Evolutionary conservation across 2,888 invertebrate genomes (phyloP), one percentile per base, ranked within the genome.

Genomic region (Drosophila atroscutellata): DNA sequence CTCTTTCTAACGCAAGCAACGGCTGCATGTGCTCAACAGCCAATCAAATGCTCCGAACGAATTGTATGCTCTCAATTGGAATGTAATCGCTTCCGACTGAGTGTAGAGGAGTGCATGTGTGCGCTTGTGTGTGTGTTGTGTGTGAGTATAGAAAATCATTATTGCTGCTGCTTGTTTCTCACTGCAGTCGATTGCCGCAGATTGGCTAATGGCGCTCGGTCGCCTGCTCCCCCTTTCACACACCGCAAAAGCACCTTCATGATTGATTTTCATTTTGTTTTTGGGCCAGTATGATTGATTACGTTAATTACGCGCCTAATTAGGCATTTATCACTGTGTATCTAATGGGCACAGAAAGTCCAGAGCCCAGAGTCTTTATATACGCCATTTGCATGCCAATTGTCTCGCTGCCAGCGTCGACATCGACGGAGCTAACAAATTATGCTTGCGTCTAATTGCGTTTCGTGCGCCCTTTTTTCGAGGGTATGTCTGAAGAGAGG

Each of bases 271-370:
- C 60, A 77, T 64, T 77, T 70, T 77, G 69, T 77, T 80, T 76
- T 81, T 59, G 28, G 60, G 45, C 64, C 68, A 72, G 60, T 73
- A 82, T 87, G 91, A 90, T 90, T 91, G 89, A 91, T 90, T 91
- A 89, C 81, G 71, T 83, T 89, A 90, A 90, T 90, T 91, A 90
- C 75, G 83, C 83, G 87, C 80, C 86, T 89, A 89, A 91, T 89
- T 89, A 91, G 83, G 85, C 90, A 89, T 85, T 86, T 91, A 90
- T 87, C 80, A 80, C 80, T 72, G 72, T 85, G 75, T 86, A 86
- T 75, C 83, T 71, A 80, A 75, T 76, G 70, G 66, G 47, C 61
- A 42, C 62, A 78, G 60, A 68, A 74, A 58, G 65, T 50, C 26
- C 50, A 63, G 58, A 15, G 45, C 55, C 26, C 37, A 26, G n/a